phyloP scores from a whole-genome alignment of 23 tunicate species.

The Halocynthia aurantium region DNA sequence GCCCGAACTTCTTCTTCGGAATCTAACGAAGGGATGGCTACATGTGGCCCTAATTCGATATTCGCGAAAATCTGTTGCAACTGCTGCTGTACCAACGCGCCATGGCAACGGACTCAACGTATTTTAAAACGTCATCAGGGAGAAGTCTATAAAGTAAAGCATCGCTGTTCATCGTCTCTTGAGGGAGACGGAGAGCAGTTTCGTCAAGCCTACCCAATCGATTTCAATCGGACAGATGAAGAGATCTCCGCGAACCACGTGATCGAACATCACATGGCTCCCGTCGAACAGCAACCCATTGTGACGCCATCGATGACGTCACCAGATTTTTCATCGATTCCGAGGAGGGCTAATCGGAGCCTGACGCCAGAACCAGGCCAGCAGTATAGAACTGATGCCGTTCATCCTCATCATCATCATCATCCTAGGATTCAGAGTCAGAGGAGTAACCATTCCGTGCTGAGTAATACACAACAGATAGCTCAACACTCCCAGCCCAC shows the following conservation, averaged over 20 bases:
- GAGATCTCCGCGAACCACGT: slow-evolving; percentile 8
- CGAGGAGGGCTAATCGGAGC: slow-evolving; percentile 4
- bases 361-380: slow-evolving; percentile 12
- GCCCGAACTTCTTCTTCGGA: not conserved
- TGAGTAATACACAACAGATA: not conserved
- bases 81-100: slow-evolving; percentile 74
- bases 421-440: no score
- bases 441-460: no score
- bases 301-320: not conserved
- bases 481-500: slow-evolving; percentile 19
- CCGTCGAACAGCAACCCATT: not conserved
- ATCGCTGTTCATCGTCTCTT: slow-evolving; percentile 19
- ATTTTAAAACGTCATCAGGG: slow-evolving; percentile 21
- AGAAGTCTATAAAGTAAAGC: slow-evolving; percentile 13
- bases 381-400: no score
- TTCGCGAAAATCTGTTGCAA: slow-evolving; percentile 40
- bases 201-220: slow-evolving; percentile 5
- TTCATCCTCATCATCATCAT: no score
- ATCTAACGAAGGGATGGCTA: not conserved
- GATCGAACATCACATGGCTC: slow-evolving; percentile 2
- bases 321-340: slow-evolving; percentile 15
- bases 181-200: slow-evolving; percentile 17
- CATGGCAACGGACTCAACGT: slow-evolving; percentile 56
- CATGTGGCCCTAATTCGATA: slow-evolving; percentile 21
- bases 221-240: slow-evolving; percentile 1